Evolutionary conservation across 1,140 invertebrate species (phyloP), one percentile per base, ranked within the genome.

Genomic region (Chrysoperla carnea): DNA sequence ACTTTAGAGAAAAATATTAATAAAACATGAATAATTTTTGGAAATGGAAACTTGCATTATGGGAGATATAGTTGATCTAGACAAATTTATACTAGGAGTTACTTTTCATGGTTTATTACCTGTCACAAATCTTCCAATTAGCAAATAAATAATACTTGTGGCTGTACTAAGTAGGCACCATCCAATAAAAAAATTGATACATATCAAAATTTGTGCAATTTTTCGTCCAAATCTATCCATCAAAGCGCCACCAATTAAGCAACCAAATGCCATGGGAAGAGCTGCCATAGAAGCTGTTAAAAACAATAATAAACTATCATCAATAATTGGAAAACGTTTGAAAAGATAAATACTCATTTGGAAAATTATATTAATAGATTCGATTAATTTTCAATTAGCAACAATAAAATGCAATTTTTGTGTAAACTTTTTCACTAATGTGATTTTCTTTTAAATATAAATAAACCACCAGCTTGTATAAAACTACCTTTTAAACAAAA

Each of bases 191-290:
- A 73, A 76, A 0, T 78, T 71, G 0, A 73, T 54, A 13, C 67
- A 68, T n/a, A 73, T 57, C 8, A 78, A 52, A 28, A 73, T 57
- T 39, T 81, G 65, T 0, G 75, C 70, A 7, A 53, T 60, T 51
- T 70, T 74, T 41, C 83, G 61, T 6, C 83, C 84, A 40, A 75
- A 63, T 45, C 66, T 71, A 46, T 84, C 77, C 56, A 82, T 74
- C 33, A 74, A 49, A 48, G 69, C 62, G 3, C 75, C 69, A 6
- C 67, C 63, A 9, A 76, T 49, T 14, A 74, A 59, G 41, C 73
- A 75, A 0, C 73, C 73, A 0, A 68, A 61, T 0, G 66, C 66
- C 71, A 76, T 71, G 1, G 72, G 66, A 2, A 78, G 56, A 0
- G 70, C 64, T 36, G 69, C 66, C 50, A 72, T 66, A 33, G 71